Evolutionary conservation across 1,140 invertebrate species (phyloP).

Genomic region (Lethrus apterus): DNA sequence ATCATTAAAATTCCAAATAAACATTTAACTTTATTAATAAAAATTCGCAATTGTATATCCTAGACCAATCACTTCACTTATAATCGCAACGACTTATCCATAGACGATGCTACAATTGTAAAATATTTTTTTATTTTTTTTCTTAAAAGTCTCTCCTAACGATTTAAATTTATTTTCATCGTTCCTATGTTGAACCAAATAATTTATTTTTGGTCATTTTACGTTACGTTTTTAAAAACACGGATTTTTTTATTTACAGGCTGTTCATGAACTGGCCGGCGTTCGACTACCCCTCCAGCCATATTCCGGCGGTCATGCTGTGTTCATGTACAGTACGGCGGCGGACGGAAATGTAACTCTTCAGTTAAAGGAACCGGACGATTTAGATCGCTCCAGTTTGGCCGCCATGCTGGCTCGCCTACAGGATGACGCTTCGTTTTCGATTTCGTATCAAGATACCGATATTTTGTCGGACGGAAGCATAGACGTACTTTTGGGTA

Average conservation of each 20-base stretch:
- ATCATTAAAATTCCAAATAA: too few relatives aligned
- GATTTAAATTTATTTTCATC: too few relatives aligned
- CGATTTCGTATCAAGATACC: constrained; percentile 42
- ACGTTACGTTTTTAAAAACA: neutral
- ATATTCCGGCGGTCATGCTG: constrained; percentile 42
- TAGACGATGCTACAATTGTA: too few relatives aligned
- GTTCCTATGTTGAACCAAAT: too few relatives aligned
- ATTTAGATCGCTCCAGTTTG: constrained; percentile 39
- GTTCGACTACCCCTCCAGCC: constrained; percentile 44
- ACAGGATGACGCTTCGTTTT: constrained; percentile 43
- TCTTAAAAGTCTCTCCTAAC: too few relatives aligned
- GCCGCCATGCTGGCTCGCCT: constrained; percentile 42
- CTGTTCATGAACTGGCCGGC: constrained; percentile 43
- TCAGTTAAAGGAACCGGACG: constrained; percentile 43
- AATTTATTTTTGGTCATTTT: too few relatives aligned
- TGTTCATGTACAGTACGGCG: constrained; percentile 46
- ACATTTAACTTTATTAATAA: too few relatives aligned
- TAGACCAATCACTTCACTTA: too few relatives aligned
- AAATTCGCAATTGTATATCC: too few relatives aligned
- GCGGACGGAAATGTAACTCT: constrained; percentile 43
- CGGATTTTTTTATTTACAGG: constrained; percentile 32
- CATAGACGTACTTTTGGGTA: constrained; percentile 41
- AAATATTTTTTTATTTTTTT: too few relatives aligned
- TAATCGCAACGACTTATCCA: too few relatives aligned
- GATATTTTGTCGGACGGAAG: constrained; percentile 42